A percentile compares a stretch with the other conserved stretches of the same genome.
These are phyloP conservation scores for Drosophila cognata DNA, from an alignment of 2,888 invertebrate species.

Conservation along the genomic window DNA sequence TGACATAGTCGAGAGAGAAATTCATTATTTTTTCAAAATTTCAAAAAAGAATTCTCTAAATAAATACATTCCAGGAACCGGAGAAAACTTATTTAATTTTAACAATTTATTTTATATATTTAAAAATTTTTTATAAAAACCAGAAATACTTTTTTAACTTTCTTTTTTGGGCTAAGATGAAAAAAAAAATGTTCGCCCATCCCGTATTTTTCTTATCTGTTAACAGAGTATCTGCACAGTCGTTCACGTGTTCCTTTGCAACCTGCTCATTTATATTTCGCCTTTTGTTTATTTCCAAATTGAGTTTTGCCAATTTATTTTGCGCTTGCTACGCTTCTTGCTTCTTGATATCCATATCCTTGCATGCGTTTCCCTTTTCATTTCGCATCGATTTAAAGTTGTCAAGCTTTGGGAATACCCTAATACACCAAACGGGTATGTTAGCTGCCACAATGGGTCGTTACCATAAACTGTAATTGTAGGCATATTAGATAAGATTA, in stretches of 20 bases:
- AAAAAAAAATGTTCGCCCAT: neutral
- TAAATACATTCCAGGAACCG: neutral
- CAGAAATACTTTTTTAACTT: neutral
- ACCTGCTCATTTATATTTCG: conserved; percentile 8
- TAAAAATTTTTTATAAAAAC: neutral
- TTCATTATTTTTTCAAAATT: neutral
- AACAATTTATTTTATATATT: neutral
- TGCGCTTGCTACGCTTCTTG: conserved; percentile 11
- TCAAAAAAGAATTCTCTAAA: neutral
- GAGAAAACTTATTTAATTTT: rapidly evolving
- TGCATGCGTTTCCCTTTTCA: conserved; percentile 50
- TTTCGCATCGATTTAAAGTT: conserved; percentile 63
- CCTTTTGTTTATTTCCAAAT: conserved; percentile 76
- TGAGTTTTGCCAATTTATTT: conserved; percentile 68
- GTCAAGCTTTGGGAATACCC: conserved; percentile 37
- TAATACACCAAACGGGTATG: neutral
- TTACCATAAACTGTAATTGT: neutral
- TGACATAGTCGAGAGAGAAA: neutral
- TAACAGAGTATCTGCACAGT: conserved; percentile 9
- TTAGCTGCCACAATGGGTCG: neutral
- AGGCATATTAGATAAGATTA: neutral
- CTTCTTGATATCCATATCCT: conserved; percentile 9
- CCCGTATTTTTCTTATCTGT: neutral
- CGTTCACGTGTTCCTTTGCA: neutral
- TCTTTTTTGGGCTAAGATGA: neutral